Evolutionary conservation across 1,140 invertebrate species (phyloP).

Genomic region (Drosophila pandora): DNA sequence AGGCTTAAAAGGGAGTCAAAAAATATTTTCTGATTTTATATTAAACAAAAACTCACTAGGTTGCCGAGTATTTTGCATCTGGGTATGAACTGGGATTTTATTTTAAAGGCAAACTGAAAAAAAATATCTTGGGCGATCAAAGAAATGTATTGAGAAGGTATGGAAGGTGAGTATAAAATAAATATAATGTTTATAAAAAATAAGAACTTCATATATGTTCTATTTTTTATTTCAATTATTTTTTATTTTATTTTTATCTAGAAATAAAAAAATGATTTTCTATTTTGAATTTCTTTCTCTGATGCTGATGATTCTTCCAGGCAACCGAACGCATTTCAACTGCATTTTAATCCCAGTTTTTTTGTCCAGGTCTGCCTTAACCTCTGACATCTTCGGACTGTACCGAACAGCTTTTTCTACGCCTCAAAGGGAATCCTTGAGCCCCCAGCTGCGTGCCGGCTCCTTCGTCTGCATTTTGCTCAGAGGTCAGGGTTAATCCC

Average conservation of each 20-base stretch:
- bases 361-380: conserved; percentile 2
- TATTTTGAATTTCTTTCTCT: neutral
- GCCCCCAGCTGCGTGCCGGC: neutral
- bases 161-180: too few relatives aligned
- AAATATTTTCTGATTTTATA: neutral
- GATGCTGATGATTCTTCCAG: neutral
- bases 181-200: too few relatives aligned
- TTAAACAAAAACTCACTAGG: neutral
- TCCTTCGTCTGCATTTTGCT: conserved; percentile 4
- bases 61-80: too few relatives aligned
- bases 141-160: too few relatives aligned
- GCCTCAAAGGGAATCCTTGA: conserved; percentile 38
- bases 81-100: too few relatives aligned
- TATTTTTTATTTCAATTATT: too few relatives aligned
- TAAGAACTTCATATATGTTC: too few relatives aligned
- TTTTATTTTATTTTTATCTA: neutral
- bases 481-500: conserved; percentile 33
- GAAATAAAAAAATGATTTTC: neutral
- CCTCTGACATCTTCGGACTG: conserved; percentile 2
- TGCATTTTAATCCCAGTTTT: neutral
- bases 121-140: too few relatives aligned
- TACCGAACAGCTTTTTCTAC: conserved; percentile 14
- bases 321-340: too few relatives aligned
- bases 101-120: too few relatives aligned
- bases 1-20: neutral